phyloP scores from a whole-genome alignment of 2,797 vertebrate species.

The Lateolabrax maculatus region DNA sequence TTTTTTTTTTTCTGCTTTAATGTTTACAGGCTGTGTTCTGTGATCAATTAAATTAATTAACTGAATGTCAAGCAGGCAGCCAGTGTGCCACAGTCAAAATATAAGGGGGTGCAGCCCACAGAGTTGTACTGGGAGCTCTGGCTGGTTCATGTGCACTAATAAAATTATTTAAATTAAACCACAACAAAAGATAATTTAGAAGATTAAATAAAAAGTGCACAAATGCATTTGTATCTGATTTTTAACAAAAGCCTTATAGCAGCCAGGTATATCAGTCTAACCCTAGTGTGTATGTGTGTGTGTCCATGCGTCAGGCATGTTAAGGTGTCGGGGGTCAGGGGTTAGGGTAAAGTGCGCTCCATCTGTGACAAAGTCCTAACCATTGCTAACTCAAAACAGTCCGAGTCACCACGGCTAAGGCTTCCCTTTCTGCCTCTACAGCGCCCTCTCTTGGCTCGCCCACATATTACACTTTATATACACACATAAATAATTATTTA shows the following conservation, averaged over 20 bases:
- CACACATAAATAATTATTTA: slow-evolving; percentile 78
- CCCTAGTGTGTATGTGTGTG: slow-evolving; percentile 4
- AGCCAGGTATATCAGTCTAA: slow-evolving; percentile 21
- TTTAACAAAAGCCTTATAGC: neutral
- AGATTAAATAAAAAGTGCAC: slow-evolving; percentile 41
- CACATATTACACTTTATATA: slow-evolving; percentile 78
- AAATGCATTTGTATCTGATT: neutral
- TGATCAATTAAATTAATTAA: neutral
- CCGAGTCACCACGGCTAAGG: slow-evolving; percentile 70
- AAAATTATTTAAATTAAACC: slow-evolving; percentile 17
- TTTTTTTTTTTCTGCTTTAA: neutral
- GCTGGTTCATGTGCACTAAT: slow-evolving; percentile 3
- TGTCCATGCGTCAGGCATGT: slow-evolving; percentile 10
- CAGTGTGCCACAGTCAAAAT: neutral
- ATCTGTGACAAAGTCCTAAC: slow-evolving; percentile 73
- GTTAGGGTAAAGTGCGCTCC: slow-evolving; percentile 85
- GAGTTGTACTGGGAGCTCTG: neutral
- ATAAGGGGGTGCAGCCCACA: neutral
- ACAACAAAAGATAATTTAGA: slow-evolving; percentile 2
- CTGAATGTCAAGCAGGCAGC: neutral
- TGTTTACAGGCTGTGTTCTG: neutral
- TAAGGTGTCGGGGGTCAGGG: slow-evolving; percentile 30
- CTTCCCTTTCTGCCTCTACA: slow-evolving; percentile 74
- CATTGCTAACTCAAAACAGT: slow-evolving; percentile 80
- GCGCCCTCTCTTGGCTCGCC: slow-evolving; percentile 73